A percentile compares a stretch with the other conserved stretches of the same genome.
Conservation (phyloP, 2,797 vertebrate genomes). For the Pristis pectinata region DNA sequence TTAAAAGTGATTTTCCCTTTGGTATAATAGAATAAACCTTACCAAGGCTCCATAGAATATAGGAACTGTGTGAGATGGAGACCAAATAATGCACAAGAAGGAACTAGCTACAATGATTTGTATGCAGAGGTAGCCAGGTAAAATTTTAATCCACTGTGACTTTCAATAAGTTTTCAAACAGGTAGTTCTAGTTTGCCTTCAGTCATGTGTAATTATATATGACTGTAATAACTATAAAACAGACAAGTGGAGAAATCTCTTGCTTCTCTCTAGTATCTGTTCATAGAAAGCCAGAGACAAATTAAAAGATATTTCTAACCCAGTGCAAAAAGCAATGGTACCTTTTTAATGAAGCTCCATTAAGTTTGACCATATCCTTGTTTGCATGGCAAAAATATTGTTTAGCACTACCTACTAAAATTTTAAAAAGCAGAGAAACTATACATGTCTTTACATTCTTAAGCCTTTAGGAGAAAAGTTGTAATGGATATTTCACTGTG, state of each 20-base stretch:
- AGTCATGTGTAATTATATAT: too few species aligned
- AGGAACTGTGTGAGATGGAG: not conserved
- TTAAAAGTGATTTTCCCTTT: slow-evolving; percentile 28
- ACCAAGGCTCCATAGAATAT: not conserved
- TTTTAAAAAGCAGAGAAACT: not conserved
- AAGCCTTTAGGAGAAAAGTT: not conserved
- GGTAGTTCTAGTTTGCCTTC: not conserved
- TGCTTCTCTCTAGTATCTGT: not conserved
- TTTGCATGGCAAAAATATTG: not conserved
- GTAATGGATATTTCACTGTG: not conserved
- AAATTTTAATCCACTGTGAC: not conserved
- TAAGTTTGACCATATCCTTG: not conserved
- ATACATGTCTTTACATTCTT: not conserved
- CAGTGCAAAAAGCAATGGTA: slow-evolving; percentile 10
- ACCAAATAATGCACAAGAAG: not conserved
- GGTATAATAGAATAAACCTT: slow-evolving; percentile 7
- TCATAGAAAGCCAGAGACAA: not conserved
- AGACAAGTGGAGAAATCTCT: not conserved
- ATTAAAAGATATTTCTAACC: not conserved
- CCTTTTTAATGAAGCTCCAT: not conserved
- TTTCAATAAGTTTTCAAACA: slow-evolving; percentile 5
- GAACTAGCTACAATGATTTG: not conserved
- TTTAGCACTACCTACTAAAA: not conserved
- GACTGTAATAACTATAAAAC: too few species aligned
- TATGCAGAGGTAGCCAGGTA: not conserved